Evolutionary conservation across 1,140 invertebrate genomes (phyloP).

Genomic region (Drosophila watanabei): DNA sequence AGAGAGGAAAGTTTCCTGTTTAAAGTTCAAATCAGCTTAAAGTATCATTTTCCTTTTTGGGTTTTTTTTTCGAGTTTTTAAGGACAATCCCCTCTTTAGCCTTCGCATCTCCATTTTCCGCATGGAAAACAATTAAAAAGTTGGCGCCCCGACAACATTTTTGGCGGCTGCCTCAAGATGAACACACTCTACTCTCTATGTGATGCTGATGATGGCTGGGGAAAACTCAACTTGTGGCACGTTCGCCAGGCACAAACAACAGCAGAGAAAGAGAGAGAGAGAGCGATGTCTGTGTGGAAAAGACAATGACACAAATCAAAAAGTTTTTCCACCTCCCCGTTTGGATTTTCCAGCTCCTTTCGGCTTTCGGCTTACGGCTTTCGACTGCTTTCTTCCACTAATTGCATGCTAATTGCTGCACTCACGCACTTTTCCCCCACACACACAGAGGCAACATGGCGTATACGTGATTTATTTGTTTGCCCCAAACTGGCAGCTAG

Average conservation of each 20-base stretch:
- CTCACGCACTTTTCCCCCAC: conserved; percentile 22
- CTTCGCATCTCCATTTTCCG: background rate
- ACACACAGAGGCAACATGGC: conserved; percentile 37
- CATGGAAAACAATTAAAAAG: conserved; percentile 75
- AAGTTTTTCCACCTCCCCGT: conserved; percentile 62
- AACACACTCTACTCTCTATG: conserved; percentile 13
- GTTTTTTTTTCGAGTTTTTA: background rate
- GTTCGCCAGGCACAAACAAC: conserved; percentile 51
- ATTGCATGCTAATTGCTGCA: conserved; percentile 76
- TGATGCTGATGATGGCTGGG: conserved; percentile 15
- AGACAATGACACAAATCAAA: conserved; percentile 80
- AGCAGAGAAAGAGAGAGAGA: background rate
- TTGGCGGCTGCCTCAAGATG: conserved; percentile 56
- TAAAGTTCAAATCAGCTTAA: conserved; percentile 28
- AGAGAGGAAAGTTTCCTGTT: background rate
- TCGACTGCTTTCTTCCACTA: conserved; percentile 41
- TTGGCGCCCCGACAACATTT: conserved; percentile 63
- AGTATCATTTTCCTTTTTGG: background rate
- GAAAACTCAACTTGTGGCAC: conserved; percentile 73
- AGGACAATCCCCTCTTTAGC: background rate
- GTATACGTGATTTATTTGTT: conserved; percentile 78
- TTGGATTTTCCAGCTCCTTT: conserved; percentile 10
- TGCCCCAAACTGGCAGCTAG: background rate
- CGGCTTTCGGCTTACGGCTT: background rate
- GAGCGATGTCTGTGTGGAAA: conserved; percentile 26